Conservation (phyloP, 1,140 invertebrate genomes). For the Papilio xuthus region DNA sequence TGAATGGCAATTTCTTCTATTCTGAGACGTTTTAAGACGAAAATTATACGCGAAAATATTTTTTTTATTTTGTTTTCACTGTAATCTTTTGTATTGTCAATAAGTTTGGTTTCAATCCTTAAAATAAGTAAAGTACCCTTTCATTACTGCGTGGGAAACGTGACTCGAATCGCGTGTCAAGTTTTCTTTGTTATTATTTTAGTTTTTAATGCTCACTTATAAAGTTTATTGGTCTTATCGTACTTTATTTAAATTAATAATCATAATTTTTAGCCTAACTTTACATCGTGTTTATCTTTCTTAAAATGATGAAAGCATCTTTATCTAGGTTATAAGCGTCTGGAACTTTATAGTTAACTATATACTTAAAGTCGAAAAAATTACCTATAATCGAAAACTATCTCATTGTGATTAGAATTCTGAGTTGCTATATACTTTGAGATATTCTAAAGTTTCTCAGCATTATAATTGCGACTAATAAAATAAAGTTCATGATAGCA, state of each 20-base stretch:
- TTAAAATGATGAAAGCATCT: slow-evolving; percentile 4
- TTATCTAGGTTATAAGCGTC: background rate
- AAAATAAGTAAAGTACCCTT: slow-evolving; percentile 7
- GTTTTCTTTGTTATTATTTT: slow-evolving; percentile 23
- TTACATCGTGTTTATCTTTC: background rate
- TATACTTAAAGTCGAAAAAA: background rate
- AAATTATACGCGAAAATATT: too few relatives aligned
- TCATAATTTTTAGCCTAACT: background rate
- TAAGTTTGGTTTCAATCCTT: background rate
- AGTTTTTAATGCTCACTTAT: slow-evolving; percentile 16
- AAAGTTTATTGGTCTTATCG: background rate
- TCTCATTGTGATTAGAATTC: background rate
- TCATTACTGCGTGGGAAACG: slow-evolving; percentile 30
- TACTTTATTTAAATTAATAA: background rate
- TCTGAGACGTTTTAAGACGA: too few relatives aligned
- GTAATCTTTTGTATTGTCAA: background rate
- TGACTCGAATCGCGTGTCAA: slow-evolving; percentile 1
- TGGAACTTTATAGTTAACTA: background rate
- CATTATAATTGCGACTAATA: background rate
- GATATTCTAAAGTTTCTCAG: background rate
- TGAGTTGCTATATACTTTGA: background rate
- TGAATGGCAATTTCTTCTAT: too few relatives aligned
- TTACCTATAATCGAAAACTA: background rate
- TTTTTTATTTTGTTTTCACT: too few relatives aligned
- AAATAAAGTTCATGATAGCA: slow-evolving; percentile 37